Evolutionary conservation across 30 jellyfish, hydroid and myxozoan species (phyloP).

Genomic region (Catostylus mosaicus): DNA sequence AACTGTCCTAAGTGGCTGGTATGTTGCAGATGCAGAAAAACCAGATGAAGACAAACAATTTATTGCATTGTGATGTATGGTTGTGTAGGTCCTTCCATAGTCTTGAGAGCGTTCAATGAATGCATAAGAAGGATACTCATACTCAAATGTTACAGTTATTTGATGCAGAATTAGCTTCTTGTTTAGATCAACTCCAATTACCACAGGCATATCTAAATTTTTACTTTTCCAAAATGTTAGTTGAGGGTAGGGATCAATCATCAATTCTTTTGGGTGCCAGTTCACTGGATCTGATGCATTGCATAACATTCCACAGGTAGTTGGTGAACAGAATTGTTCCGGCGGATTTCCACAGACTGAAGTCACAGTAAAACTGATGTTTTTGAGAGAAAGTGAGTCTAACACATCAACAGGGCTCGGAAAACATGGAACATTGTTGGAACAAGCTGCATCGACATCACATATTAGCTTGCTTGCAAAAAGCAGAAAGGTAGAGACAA

Average conservation of each 20-base stretch:
- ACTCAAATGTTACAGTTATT: conserved; percentile 71
- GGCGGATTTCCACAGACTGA: conserved; percentile 93
- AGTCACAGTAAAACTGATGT: conserved; percentile 26
- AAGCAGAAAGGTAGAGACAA: not conserved
- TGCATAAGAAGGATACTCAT: conserved; percentile 79
- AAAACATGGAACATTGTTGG: conserved; percentile 59
- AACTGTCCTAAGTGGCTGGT: conserved; percentile 47
- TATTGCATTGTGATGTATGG: conserved; percentile 69
- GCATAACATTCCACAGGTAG: conserved; percentile 70
- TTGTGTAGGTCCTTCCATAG: conserved; percentile 61
- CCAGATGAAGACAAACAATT: conserved; percentile 63
- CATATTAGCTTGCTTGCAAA: not conserved
- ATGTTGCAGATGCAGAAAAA: conserved; percentile 50
- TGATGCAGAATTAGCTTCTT: conserved; percentile 85
- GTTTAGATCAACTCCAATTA: conserved; percentile 72
- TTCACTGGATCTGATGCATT: conserved; percentile 67
- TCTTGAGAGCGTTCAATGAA: conserved; percentile 86
- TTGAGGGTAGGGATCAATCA: conserved; percentile 59
- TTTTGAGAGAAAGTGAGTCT: not conserved
- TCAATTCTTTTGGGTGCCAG: conserved; percentile 59
- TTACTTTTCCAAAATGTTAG: conserved; percentile 95
- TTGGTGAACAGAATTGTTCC: conserved; percentile 56
- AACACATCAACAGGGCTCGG: conserved; percentile 76
- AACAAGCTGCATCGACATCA: conserved; percentile 35
- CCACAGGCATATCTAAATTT: conserved; percentile 88